Base-by-base conservation (phyloP, 2,888 invertebrate genomes). In the Cybosia mesomella region DNA sequence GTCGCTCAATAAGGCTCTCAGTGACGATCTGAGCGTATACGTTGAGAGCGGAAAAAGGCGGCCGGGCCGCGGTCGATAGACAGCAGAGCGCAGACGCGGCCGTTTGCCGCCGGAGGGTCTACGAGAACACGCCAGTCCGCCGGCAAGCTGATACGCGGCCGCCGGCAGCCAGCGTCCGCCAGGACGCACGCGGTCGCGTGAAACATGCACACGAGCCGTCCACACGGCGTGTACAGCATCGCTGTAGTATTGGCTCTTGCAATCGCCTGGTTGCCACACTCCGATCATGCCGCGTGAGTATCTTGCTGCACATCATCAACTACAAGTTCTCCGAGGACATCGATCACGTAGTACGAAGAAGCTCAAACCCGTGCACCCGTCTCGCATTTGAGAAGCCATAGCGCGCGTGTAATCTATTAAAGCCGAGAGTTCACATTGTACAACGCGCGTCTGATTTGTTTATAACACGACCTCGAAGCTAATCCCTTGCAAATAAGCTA, bases 261-360 rank as follows among this genome's bases (percentile, higher is more conserved):
- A 75, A 85, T 92, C 69, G 87, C 91, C 79, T 91, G 88, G 83
- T 81, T 93, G 77, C 91, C 92, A 66, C 89, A 90, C 76, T 87
- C 89, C 53, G 91, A 91, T 79, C 87, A 90, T 74, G 92, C 92
- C 69, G 90, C 92, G 94, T 94, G 77, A 94, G 94, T 94, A 93
- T 81, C 66, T 58, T 21, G 9, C 64, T 28, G 15, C 62, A 63
- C 69, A 58, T 70, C 73, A 55, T 58, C 66, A 70, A 54, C 57
- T 71, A 39, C 64, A 70, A 69, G 8, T 43, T 59, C 22, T 70
- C 36, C 58, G 63, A 70, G 71, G 68, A 71, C 74, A 70, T 77
- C 72, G 73, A 81, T 83, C 73, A 77, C 54, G 58, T 77, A 70
- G 73, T 68, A 60, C 70, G 73, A 73, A 75, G 68, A 73, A 70